Percentiles rank a stretch among this genome's conserved stretches.
These are phyloP conservation scores for Enteromius trimaculatus DNA, from an alignment of 2,797 vertebrate species.

Conservation along the genomic window DNA sequence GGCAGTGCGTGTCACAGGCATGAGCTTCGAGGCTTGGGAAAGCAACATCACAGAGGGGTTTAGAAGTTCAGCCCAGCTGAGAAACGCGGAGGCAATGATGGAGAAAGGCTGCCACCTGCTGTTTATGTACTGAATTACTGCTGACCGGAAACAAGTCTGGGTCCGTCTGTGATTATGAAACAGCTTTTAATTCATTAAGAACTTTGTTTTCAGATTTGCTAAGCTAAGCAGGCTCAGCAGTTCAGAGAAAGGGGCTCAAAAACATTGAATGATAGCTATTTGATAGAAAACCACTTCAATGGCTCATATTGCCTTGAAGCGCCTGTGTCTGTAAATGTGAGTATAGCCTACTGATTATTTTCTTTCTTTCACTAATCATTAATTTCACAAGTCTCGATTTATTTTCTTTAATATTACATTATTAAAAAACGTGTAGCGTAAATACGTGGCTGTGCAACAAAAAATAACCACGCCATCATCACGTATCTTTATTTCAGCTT, in stretches of 20 bases:
- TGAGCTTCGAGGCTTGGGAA: slow-evolving; percentile 74
- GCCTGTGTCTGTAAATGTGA: neutral
- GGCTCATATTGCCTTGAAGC: neutral
- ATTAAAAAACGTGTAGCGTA: neutral
- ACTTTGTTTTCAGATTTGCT: neutral
- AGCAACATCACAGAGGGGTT: slow-evolving; percentile 70
- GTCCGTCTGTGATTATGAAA: neutral
- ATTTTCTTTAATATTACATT: neutral
- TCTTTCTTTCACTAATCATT: neutral
- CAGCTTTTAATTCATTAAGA: neutral
- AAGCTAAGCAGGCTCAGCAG: neutral
- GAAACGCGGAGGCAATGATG: slow-evolving; percentile 65
- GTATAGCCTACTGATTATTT: neutral
- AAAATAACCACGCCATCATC: neutral
- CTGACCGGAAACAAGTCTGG: neutral
- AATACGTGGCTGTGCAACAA: neutral
- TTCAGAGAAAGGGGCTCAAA: neutral
- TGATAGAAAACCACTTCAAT: neutral
- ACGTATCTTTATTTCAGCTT: neutral
- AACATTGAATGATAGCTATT: neutral
- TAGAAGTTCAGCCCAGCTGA: slow-evolving; percentile 70
- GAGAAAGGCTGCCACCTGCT: slow-evolving; percentile 85
- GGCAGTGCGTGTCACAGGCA: slow-evolving; percentile 81
- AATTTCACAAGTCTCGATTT: neutral
- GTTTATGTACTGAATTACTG: slow-evolving; percentile 47